phyloP scores from a whole-genome alignment of 2,888 invertebrate species.

The Diadromus collaris region DNA sequence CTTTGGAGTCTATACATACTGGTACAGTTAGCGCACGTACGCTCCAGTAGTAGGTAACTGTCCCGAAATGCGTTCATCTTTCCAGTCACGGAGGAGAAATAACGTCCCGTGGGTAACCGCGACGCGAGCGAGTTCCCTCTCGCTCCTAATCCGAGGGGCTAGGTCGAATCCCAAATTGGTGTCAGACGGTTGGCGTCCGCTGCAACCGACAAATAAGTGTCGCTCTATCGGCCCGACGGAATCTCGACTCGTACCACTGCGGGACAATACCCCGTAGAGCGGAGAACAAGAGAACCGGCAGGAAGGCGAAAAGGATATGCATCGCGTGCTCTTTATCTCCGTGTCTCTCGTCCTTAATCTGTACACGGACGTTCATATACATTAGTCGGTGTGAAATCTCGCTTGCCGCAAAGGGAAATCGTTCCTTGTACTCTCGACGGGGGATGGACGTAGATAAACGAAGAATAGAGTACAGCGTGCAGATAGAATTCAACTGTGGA shows the following conservation, averaged over 20 bases:
- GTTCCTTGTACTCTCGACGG: slow-evolving; percentile 13
- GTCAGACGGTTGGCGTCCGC: slow-evolving; percentile 31
- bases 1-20: background rate
- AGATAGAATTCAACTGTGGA: slow-evolving; percentile 6
- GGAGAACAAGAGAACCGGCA: background rate
- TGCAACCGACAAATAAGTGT: slow-evolving; percentile 48
- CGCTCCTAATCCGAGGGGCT: slow-evolving; percentile 29
- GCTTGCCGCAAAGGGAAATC: slow-evolving; percentile 10
- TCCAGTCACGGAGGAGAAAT: slow-evolving; percentile 51
- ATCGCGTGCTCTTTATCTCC: slow-evolving; percentile 38
- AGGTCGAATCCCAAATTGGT: slow-evolving; percentile 52
- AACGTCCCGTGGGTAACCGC: slow-evolving; percentile 52
- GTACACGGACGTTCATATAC: slow-evolving; percentile 28
- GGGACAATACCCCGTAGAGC: background rate
- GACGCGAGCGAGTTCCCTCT: slow-evolving; percentile 40
- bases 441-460: background rate
- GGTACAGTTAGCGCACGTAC: background rate
- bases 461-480: slow-evolving; percentile 5
- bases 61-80: slow-evolving; percentile 35
- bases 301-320: slow-evolving; percentile 44
- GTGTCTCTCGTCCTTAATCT: slow-evolving; percentile 35
- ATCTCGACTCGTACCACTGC: slow-evolving; percentile 57
- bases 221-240: slow-evolving; percentile 49
- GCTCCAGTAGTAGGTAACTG: background rate
- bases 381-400: slow-evolving; percentile 3